These are phyloP conservation scores for Cassiopea andromeda DNA, from an alignment of 30 jellyfish, hydroid and myxozoan species.

Conservation along the genomic window DNA sequence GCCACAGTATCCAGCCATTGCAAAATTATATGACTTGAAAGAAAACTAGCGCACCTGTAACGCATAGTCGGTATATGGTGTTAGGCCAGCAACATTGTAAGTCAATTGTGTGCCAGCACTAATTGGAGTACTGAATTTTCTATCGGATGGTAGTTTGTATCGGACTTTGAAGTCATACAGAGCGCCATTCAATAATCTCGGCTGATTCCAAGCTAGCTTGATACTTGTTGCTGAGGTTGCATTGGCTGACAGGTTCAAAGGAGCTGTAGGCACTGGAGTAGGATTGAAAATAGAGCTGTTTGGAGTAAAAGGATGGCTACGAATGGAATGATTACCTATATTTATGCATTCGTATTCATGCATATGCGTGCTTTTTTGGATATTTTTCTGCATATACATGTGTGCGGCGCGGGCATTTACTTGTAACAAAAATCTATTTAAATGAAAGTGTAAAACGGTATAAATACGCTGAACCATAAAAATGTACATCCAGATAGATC, in stretches of 20 bases:
- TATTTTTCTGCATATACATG: no score
- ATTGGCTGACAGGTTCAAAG: slow-evolving; percentile 14
- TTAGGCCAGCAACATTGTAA: not conserved
- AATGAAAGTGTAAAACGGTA: no score
- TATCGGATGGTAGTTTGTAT: slow-evolving; percentile 10
- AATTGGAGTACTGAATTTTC: not conserved
- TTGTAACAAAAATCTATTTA: no score
- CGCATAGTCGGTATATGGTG: slow-evolving; percentile 19
- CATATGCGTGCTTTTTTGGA: no score
- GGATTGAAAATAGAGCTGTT: no score
- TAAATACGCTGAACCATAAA: no score
- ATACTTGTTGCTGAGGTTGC: slow-evolving; percentile 42
- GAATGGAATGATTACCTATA: no score
- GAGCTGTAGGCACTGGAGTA: slow-evolving; percentile 56
- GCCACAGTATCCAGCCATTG: no score
- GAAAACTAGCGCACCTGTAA: slow-evolving; percentile 7
- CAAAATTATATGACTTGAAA: not conserved
- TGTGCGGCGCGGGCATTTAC: no score
- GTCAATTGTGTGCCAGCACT: not conserved
- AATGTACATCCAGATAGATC: no score
- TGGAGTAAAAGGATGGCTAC: no score
- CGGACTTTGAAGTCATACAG: slow-evolving; percentile 53
- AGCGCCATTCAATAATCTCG: slow-evolving; percentile 65
- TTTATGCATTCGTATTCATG: no score
- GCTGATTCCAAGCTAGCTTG: slow-evolving; percentile 47